Evolutionary conservation across 2,888 invertebrate species (phyloP).

Genomic region (Callyntrura sp.): DNA sequence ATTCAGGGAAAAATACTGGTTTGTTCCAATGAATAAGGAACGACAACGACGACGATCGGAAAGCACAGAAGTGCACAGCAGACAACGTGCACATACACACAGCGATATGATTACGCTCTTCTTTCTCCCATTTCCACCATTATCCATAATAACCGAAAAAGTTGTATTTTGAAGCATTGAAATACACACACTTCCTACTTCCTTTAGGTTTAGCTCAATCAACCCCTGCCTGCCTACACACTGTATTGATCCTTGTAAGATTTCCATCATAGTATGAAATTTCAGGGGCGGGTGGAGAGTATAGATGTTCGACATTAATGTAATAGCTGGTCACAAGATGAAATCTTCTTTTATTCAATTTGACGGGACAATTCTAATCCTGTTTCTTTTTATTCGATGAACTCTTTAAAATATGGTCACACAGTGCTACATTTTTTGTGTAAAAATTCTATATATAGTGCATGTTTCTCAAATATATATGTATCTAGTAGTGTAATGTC

Average conservation of each 20-base stretch:
- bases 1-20: conserved; percentile 46
- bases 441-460: not conserved
- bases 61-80: conserved; percentile 25
- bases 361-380: conserved; percentile 65
- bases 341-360: conserved; percentile 65
- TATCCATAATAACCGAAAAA: conserved; percentile 11
- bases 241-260: conserved; percentile 45
- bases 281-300: conserved; percentile 9
- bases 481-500: too few species aligned
- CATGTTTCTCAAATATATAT: too few species aligned
- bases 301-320: conserved; percentile 57
- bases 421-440: not conserved
- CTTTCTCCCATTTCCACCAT: conserved; percentile 20
- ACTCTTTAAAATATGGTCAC: conserved; percentile 42
- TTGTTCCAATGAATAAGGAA: conserved; percentile 25
- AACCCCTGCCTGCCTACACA: conserved; percentile 45
- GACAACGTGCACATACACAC: not conserved
- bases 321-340: conserved; percentile 59
- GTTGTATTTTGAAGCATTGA: not conserved
- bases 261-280: conserved; percentile 18
- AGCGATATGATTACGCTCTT: conserved; percentile 14
- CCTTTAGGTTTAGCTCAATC: conserved; percentile 55
- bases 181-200: too few species aligned
- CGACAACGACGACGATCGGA: too few species aligned
- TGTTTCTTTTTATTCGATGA: conserved; percentile 64